phyloP scores from a whole-genome alignment of 2,797 vertebrate species.

The Takifugu rubripes region DNA sequence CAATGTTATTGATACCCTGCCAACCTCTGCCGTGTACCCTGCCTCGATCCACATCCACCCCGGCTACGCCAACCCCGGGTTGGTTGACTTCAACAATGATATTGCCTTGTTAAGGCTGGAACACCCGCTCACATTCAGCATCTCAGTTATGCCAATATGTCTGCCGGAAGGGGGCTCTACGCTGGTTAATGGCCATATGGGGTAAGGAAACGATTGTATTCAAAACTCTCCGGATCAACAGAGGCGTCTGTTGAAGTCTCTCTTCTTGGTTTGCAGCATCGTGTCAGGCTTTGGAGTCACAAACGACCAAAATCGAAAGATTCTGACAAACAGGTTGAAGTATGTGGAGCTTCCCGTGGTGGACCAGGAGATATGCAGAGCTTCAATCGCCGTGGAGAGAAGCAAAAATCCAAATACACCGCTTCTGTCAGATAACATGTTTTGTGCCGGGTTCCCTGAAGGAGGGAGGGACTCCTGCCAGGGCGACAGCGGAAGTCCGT shows the following conservation, averaged over 20 bases:
- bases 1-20: background rate
- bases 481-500: constrained; percentile 58
- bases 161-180: constrained; percentile 41
- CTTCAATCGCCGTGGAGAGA: accelerated
- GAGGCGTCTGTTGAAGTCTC: no score
- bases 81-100: constrained; percentile 47
- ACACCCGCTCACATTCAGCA: constrained; percentile 42
- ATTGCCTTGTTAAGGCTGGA: constrained; percentile 66
- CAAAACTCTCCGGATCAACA: background rate
- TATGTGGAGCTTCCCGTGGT: constrained; percentile 57
- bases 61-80: constrained; percentile 32
- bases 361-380: constrained; percentile 31
- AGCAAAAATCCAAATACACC: accelerated
- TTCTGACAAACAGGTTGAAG: constrained; percentile 37
- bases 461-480: constrained; percentile 57
- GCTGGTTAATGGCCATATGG: constrained; percentile 20
- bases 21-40: accelerated
- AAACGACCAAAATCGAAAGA: accelerated
- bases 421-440: constrained; percentile 64
- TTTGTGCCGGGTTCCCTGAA: constrained; percentile 61
- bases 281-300: constrained; percentile 55
- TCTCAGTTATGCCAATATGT: constrained; percentile 69
- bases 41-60: constrained; percentile 57
- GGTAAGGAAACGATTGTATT: constrained; percentile 41
- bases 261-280: constrained; percentile 34